Conservation (phyloP, 2,797 vertebrate species). For the Antrozous pallidus region DNA sequence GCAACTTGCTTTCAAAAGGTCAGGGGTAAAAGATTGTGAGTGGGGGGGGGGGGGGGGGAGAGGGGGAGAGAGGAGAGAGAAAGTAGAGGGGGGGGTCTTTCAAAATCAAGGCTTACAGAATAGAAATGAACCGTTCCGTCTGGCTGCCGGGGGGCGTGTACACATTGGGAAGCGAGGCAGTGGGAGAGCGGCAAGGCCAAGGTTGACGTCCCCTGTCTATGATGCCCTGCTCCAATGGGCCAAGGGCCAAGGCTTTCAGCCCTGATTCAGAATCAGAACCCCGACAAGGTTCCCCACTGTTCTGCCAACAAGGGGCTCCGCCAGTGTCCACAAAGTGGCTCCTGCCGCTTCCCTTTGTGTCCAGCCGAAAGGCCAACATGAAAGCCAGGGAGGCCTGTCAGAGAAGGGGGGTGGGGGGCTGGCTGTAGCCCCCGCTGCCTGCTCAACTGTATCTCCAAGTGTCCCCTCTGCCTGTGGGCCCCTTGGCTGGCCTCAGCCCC, state of each 20-base stretch:
- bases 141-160: neutral
- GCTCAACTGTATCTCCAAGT: neutral
- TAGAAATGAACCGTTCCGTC: neutral
- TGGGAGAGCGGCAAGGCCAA: neutral
- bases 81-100: neutral
- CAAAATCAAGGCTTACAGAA: conserved; percentile 20
- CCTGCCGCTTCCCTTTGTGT: neutral
- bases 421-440: neutral
- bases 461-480: neutral
- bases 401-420: neutral
- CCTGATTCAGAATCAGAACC: conserved; percentile 29
- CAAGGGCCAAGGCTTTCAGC: neutral
- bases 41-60: accelerated
- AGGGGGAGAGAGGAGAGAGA: no score
- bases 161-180: neutral
- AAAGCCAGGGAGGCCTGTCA: neutral
- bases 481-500: neutral
- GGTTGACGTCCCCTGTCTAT: neutral
- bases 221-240: neutral
- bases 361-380: neutral
- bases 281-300: neutral
- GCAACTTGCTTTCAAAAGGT: neutral
- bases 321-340: neutral
- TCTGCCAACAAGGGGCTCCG: neutral
- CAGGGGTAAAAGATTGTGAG: neutral